Percentiles rank a stretch among this genome's conserved stretches.
Conservation (phyloP, 2,888 invertebrate genomes). For the Agrilus mali region DNA sequence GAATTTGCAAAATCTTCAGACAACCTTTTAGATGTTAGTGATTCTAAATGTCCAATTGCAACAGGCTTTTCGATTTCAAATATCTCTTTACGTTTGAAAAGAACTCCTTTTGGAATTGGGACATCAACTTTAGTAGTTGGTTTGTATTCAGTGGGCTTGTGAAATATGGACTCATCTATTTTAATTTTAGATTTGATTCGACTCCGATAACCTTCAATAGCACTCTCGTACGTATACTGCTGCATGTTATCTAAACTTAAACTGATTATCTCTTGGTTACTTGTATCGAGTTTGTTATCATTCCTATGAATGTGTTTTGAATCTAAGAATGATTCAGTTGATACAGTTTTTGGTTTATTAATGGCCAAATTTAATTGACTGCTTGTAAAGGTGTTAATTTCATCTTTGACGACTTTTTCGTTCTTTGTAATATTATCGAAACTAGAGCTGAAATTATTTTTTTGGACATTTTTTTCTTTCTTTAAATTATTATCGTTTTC, state of each 20-base stretch:
- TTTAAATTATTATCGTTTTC: too few species aligned
- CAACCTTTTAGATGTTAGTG: conserved; percentile 35
- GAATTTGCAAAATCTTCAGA: conserved; percentile 52
- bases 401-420: too few species aligned
- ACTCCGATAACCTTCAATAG: conserved; percentile 75
- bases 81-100: conserved; percentile 68
- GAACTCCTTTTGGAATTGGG: conserved; percentile 62
- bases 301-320: conserved; percentile 3
- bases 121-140: conserved; percentile 25
- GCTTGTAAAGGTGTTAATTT: too few species aligned
- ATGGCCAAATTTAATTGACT: conserved; percentile 7
- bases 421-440: too few species aligned
- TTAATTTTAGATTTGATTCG: conserved; percentile 45
- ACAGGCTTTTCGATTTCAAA: conserved; percentile 57
- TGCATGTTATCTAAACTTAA: conserved; percentile 30
- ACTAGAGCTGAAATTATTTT: too few species aligned
- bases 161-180: conserved; percentile 26
- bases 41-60: conserved; percentile 34
- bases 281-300: neutral
- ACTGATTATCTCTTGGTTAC: neutral
- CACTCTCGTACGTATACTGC: conserved; percentile 79
- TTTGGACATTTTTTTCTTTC: too few species aligned
- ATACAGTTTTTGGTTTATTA: conserved; percentile 1
- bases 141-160: conserved; percentile 19
- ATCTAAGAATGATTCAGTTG: conserved; percentile 3